Evolutionary conservation across 2,113 vertebrate species (phyloP), one percentile per base, ranked within the genome.

Genomic region (Tamias sibiricus): DNA sequence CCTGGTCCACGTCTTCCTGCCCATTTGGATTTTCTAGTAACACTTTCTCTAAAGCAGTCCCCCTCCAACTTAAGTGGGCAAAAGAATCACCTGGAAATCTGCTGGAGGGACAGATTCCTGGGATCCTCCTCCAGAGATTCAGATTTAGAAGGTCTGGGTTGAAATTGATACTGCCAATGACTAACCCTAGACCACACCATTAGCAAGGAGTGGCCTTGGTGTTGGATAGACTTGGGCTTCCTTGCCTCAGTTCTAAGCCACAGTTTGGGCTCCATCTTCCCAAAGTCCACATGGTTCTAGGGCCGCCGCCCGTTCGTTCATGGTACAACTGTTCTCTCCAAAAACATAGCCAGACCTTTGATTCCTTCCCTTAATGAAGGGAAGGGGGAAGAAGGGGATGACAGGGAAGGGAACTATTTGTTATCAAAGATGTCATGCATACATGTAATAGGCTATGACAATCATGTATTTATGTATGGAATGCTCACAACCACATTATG

Each of bases 301-400:
- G 44, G 42, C 30, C 44, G 44, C 1, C 42, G n/a, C n/a, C n/a
- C n/a, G n/a, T n/a, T n/a, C 64, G 14, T 44, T 75, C 69, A 10
- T 85, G 32, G 14, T 37, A 49, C 24, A 82, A 62, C 20, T 68
- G 72, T 83, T 90, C n/a, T 71, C 14, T 88, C 32, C 47, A 62
- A 52, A 17, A n/a, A 2, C 6, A 37, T 1, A 76, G 35, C 4
- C 19, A 88, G 74, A 37, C 1, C 26, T 47, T 30, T 35, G 13
- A 12, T 94, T 91, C 57, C 40, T 94, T 91, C 57, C 40, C 54
- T 94, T 83, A 91, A 57, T 42, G 17, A 89, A 82, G 47, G 32
- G 35, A 68, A 91, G 11, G 6, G 52, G 80, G 32, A n/a, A 17
- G 13, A 8, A 2, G 8, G 24, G 75, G 14, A 80, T 40, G 17